Conservation (phyloP, 2,797 vertebrate genomes). For the Pangasius djambal region DNA sequence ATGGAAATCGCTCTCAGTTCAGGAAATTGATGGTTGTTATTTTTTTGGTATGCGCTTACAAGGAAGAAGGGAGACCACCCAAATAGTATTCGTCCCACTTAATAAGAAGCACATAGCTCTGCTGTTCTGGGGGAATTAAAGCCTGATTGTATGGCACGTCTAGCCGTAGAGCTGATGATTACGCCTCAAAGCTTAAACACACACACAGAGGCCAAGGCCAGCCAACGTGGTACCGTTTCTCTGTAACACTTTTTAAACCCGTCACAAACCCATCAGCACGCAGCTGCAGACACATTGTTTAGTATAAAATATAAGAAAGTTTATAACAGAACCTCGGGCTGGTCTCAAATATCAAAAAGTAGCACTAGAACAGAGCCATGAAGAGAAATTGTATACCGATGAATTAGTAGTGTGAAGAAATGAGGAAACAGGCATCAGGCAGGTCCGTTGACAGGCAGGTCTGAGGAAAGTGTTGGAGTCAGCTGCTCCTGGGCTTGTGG, state of each 20-base stretch:
- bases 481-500: slow-evolving; percentile 41
- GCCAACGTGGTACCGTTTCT: slow-evolving; percentile 20
- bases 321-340: slow-evolving; percentile 13
- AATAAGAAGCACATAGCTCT: slow-evolving; percentile 67
- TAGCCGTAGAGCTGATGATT: slow-evolving; percentile 48
- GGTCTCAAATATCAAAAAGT: slow-evolving; percentile 26
- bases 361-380: neutral
- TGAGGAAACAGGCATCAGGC: slow-evolving; percentile 5
- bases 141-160: slow-evolving; percentile 54
- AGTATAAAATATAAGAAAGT: slow-evolving; percentile 19
- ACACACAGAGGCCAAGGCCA: slow-evolving; percentile 30
- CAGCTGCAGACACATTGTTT: slow-evolving; percentile 20
- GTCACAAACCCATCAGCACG: neutral
- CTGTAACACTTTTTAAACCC: slow-evolving; percentile 18
- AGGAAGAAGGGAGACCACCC: slow-evolving; percentile 69
- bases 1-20: slow-evolving; percentile 68
- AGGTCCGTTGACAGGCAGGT: slow-evolving; percentile 43
- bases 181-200: slow-evolving; percentile 38
- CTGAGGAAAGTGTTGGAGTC: slow-evolving; percentile 42
- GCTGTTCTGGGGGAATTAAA: slow-evolving; percentile 62
- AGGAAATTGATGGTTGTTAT: slow-evolving; percentile 65
- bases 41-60: slow-evolving; percentile 64
- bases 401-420: slow-evolving; percentile 31
- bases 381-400: slow-evolving; percentile 11
- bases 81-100: slow-evolving; percentile 58